Base-by-base conservation (phyloP, 2,797 vertebrate species). In the Anisognathus igniventris region DNA sequence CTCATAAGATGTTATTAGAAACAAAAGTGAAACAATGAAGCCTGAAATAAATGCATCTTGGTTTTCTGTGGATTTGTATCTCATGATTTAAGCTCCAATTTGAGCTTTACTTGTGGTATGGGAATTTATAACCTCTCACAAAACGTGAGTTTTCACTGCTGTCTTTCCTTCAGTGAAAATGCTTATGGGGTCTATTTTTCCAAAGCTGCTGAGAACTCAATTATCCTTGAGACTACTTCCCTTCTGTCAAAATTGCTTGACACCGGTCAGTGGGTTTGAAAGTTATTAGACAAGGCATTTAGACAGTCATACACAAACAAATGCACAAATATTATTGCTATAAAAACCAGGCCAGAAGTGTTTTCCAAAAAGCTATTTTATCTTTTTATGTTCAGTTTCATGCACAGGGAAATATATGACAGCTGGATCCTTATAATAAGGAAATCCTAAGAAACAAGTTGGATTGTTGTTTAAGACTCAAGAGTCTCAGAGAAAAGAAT, bases 11-110 rank as follows among this genome's bases (percentile, higher is more conserved):
- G 65, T 48, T 95, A 88, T 81, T 87, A 92, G 78, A 90, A 94
- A 85, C 56, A 75, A 85, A 93, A 93, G 68, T 71, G 67, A 93
- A 93, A 92, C 68, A 92, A 80, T 50, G 53, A 89, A 96, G 20
- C 45, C 64, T 79, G 53, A 89, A 92, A 93, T 89, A 91, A 86
- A 89, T 77, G 53, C 64, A 76, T 37, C 24, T 92, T 83, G 51
- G 24, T 62, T 85, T 93, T 67, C 81, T 39, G 22, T 74, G 89
- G 77, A 93, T 94, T 96, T 91, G 8, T 53, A 51, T 64, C 54
- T 88, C 72, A 60, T 56, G 14, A 67, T 91, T 92, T 93, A 93
- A 79, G 27, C 48, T 92, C 71, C 35, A 70, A 70, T 68, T 84
- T 86, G 88, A 92, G 84, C 31, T 93, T 79, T 75, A 89, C 33